These are phyloP conservation scores for Hemichromis elongatus DNA, from an alignment of 2,113 vertebrate genomes.

Conservation along the genomic window DNA sequence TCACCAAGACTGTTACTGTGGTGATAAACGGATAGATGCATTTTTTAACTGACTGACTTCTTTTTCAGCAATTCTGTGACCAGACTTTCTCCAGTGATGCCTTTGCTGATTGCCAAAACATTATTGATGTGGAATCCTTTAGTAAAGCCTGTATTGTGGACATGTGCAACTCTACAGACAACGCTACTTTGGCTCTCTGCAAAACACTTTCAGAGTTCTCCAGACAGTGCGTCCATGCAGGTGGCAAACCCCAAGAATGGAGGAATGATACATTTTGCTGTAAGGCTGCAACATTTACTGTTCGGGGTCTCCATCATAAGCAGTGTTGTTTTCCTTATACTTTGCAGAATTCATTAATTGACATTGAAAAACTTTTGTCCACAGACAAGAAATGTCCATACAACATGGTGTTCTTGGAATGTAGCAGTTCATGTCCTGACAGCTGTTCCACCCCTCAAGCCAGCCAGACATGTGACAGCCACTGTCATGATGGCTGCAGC, in stretches of 20 bases:
- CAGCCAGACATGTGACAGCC: slow-evolving; percentile 76
- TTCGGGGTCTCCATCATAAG: background rate
- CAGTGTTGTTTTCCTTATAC: background rate
- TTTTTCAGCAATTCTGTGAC: slow-evolving; percentile 65
- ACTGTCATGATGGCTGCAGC: slow-evolving; percentile 82
- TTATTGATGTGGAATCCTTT: slow-evolving; percentile 74
- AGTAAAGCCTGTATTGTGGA: slow-evolving; percentile 78
- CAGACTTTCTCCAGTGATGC: slow-evolving; percentile 57
- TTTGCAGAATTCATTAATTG: background rate
- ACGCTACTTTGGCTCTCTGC: slow-evolving; percentile 64
- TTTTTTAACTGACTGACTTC: background rate
- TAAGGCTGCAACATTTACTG: slow-evolving; percentile 40
- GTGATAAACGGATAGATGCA: too few species aligned
- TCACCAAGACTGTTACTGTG: background rate
- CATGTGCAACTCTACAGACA: slow-evolving; percentile 65
- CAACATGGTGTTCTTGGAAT: slow-evolving; percentile 81
- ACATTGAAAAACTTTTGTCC: slow-evolving; percentile 3
- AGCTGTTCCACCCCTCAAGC: slow-evolving; percentile 79
- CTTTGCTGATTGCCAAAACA: slow-evolving; percentile 74
- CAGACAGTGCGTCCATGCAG: slow-evolving; percentile 84
- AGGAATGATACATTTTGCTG: slow-evolving; percentile 79
- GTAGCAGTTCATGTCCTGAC: slow-evolving; percentile 75
- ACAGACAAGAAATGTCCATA: slow-evolving; percentile 74
- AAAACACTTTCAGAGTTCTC: slow-evolving; percentile 85
- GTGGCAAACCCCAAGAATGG: slow-evolving; percentile 80